Base-by-base conservation (phyloP, 2,797 vertebrate genomes). In the Odontamblyopus rebecca region DNA sequence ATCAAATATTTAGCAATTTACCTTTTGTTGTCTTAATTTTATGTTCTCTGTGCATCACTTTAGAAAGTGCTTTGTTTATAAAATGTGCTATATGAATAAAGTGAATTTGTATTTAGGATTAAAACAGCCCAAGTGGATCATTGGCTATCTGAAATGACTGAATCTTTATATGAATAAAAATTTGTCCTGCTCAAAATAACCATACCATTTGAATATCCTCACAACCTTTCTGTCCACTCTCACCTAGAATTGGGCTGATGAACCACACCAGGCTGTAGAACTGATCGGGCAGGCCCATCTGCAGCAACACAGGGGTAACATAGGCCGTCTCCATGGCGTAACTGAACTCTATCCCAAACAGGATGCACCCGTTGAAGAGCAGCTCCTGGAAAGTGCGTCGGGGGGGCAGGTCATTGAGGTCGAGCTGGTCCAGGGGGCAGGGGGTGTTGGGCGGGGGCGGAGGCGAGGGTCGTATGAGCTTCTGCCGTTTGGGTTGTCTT, bases 301-400 rank as follows among this genome's bases (percentile, higher is more conserved):
- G 97, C 0, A 99, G 95, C 15, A 99, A 93, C 65, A 98, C 95
- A 0, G 98, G 98, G 0, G 98, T 99, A 72, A 99, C 98, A 2
- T 98, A 99, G 0, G 98, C 98, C 0, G 98, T 99, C 86, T 99
- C 98, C 97, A 99, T 97, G 87, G 98, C 98, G 4, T 99, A 99
- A 88, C 98, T 98, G 88, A 99, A 99, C 86, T 99, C 98, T 0
- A 99, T 96, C 69, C 97, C 98, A 23, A 99, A 99, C 69, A 99
- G 93, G 79, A 99, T 88, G 81, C 95, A 98, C 53, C 98, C 97
- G 0, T 99, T 99, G 88, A 96, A 98, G 26, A 99, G 79, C 61
- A 99, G 92, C 79, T 99, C 96, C 53, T 94, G 81, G 85, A 98
- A 96, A 60, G 97, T 95, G 35, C 97, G 95, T 72, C 96, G 94